phyloP scores from a whole-genome alignment of 2,113 vertebrate genomes.

The Silurus meridionalis region DNA sequence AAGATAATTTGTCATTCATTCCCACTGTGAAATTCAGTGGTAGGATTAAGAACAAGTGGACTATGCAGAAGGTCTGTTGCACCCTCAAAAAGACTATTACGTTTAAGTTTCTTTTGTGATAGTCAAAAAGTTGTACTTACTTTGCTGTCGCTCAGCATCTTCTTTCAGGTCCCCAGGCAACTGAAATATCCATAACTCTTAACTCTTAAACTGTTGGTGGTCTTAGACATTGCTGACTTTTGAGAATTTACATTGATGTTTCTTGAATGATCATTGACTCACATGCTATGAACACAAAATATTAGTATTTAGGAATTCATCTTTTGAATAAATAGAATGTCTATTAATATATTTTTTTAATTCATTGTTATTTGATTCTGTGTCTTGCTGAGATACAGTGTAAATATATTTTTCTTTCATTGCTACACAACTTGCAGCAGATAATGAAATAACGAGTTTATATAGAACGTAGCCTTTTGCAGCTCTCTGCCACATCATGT shows the following conservation, averaged over 20 bases:
- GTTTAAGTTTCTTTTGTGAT: background rate
- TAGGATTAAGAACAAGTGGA: background rate
- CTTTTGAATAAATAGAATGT: background rate
- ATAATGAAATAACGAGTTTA: background rate
- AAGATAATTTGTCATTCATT: background rate
- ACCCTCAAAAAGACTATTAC: background rate
- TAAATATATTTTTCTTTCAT: conserved; percentile 18
- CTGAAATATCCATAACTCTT: background rate
- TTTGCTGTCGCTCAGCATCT: background rate
- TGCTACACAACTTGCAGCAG: background rate
- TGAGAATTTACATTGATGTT: background rate
- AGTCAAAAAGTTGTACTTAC: background rate
- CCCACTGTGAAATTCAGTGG: background rate
- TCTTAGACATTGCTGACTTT: background rate
- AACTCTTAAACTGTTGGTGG: background rate
- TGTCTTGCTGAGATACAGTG: background rate
- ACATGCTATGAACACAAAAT: background rate
- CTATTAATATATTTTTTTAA: background rate
- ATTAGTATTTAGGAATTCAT: background rate
- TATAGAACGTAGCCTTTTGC: background rate
- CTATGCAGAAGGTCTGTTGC: background rate
- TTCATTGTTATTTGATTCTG: background rate
- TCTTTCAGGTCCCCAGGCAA: background rate
- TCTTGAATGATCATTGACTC: background rate
- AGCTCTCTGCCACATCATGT: background rate